A percentile compares a stretch with the other conserved stretches of the same genome.
phyloP scores from a whole-genome alignment of 2,888 invertebrate species.

The Trisateles emortualis region DNA sequence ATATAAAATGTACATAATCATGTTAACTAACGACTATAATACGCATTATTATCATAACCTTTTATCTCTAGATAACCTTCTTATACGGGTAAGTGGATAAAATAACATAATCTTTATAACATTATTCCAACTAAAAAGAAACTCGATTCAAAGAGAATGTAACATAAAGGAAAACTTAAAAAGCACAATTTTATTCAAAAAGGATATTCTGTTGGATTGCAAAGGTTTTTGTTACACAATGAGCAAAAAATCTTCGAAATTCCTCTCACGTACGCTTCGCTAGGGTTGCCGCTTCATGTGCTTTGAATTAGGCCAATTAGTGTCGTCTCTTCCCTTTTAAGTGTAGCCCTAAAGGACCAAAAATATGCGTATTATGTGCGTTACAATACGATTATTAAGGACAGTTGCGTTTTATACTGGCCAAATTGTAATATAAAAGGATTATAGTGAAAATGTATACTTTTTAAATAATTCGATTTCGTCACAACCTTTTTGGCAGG shows the following conservation, averaged over 20 bases:
- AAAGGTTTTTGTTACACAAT: constrained; percentile 31
- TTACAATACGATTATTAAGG: neutral
- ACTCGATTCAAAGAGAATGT: constrained; percentile 28
- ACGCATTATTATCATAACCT: neutral
- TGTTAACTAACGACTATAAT: neutral
- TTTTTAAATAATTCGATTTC: too few relatives aligned
- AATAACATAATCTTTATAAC: constrained; percentile 16
- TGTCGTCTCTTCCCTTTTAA: constrained; percentile 20
- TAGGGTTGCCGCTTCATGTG: constrained; percentile 34
- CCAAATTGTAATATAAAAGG: neutral
- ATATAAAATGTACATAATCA: too few relatives aligned
- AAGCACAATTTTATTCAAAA: constrained; percentile 37
- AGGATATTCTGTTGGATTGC: constrained; percentile 31
- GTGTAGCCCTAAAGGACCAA: constrained; percentile 2
- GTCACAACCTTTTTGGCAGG: too few relatives aligned
- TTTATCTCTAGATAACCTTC: neutral
- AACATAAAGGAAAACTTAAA: constrained; percentile 29
- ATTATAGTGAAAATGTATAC: too few relatives aligned
- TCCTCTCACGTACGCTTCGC: constrained; percentile 40
- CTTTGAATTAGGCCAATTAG: constrained; percentile 44
- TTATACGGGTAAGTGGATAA: constrained; percentile 1
- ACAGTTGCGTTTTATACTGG: neutral
- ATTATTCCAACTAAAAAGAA: constrained; percentile 14
- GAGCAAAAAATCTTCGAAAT: constrained; percentile 39
- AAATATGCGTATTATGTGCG: neutral